Evolutionary conservation across 2,797 vertebrate genomes (phyloP), one percentile per base, ranked within the genome.

Genomic region (Aphelocoma californica): DNA sequence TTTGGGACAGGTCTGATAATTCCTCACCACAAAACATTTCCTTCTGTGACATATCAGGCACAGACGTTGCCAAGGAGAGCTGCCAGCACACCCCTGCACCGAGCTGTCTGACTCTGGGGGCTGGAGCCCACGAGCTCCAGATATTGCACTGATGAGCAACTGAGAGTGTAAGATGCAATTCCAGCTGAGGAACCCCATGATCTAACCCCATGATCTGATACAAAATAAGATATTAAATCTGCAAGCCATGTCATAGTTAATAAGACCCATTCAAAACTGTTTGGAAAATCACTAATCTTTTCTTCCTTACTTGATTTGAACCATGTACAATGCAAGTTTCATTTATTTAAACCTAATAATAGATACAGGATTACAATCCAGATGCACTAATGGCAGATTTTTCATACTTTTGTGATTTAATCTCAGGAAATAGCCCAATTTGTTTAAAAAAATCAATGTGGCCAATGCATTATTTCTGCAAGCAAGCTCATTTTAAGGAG

Each of bases 131-230:
- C 5, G 7, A 40, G 78, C 66, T 66, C 28, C 62, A 54, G 21
- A 47, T 14, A 67, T 9, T 25, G 31, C 44, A 11, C 75, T 78
- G 86, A 56, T 7, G 24, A 74, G 60, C 53, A 25, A 3, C 47
- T 29, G n/a, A 28, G 2, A 36, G 4, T 1, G 1, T 1, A 16
- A 57, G 50, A n/a, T 20, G 24, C 47, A 25, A 20, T 11, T 50
- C 62, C 77, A 81, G 90, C 26, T 48, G 48, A 80, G 29, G 28
- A 81, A 10, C 60, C 67, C 60, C 8, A 73, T 29, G 2, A 72
- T 4, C 62, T 11, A 75, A n/a, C 20, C 42, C 32, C 1, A 3
- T 31, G 24, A 29, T 20, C 62, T 48, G 73, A 45, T 32, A 56
- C 3, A 42, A 50, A 81, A 4, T 1, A 2, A 78, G 34, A 36